Evolutionary conservation across 2,888 invertebrate species (phyloP), one percentile per base, ranked within the genome.

Genomic region (Cryptophagus acutangulus): DNA sequence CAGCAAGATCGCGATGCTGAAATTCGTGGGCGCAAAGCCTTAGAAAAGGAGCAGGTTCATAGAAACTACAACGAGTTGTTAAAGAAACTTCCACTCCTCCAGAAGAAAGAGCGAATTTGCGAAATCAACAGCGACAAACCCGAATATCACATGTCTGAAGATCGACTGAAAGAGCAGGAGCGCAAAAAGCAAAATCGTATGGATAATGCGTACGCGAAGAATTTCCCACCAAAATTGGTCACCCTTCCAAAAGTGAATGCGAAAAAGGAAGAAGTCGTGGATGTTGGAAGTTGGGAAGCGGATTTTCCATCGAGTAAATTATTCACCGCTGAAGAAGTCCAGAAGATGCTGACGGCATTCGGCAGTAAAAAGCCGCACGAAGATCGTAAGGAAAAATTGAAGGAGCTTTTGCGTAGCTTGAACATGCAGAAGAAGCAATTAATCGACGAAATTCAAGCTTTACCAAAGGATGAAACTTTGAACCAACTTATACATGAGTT

Each of bases 51-150:
- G 45, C 69, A 69, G 53, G 64, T 74, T 8, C 68, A 71, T 28
- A 66, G 69, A 31, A 74, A 76, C 50, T 76, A 75, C 48, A 64
- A 69, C 10, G 68, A 71, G 35, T 55, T 77, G 42, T 55, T 77
- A 48, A 69, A 71, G 17, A 68, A 73, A 35, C 47, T 76, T 9
- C 67, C 72, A 0, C 46, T 60, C 6, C 43, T 71, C 9, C 67
- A 69, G 52, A 64, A 61, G 49, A 62, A 66, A 41, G 69, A 70
- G 51, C 51, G 67, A 25, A 55, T 70, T 9, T 55, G 57, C 9
- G 55, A 59, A 16, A 61, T 67, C 30, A 52, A 53, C 25, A 52
- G 47, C 6, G 62, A 65, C 40, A 67, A 64, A 47, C 64, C 67
- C 1, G 63, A 59, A 30, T 62, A 70, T 46, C 69, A 73, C 36